These are phyloP conservation scores for Hololepta plana DNA, from an alignment of 2,888 invertebrate species.

Conservation along the genomic window DNA sequence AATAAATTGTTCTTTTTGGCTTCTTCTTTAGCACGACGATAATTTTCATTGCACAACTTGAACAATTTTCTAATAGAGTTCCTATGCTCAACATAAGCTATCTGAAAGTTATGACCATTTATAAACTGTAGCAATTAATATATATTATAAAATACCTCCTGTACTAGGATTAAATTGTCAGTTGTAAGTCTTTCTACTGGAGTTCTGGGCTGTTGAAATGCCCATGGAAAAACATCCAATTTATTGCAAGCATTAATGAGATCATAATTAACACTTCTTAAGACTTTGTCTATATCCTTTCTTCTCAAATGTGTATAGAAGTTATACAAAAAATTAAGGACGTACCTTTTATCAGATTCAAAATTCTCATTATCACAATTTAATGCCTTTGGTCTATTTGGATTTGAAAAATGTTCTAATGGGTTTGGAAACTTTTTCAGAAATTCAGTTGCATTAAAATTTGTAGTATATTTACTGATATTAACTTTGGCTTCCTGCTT, in stretches of 20 bases:
- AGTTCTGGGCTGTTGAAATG: slow-evolving; percentile 12
- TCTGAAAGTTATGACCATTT: slow-evolving; percentile 11
- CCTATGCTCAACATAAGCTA: slow-evolving; percentile 20
- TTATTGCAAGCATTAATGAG: slow-evolving; percentile 15
- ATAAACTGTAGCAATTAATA: slow-evolving; percentile 2
- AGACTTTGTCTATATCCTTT: slow-evolving; percentile 15
- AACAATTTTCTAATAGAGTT: slow-evolving; percentile 17
- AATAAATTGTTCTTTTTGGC: slow-evolving; percentile 20
- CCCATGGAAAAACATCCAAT: slow-evolving; percentile 15
- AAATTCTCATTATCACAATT: slow-evolving; percentile 8
- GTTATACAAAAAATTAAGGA: slow-evolving; percentile 17
- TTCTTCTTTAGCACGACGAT: slow-evolving; percentile 18
- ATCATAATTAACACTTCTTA: slow-evolving; percentile 14
- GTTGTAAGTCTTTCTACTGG: slow-evolving; percentile 9
- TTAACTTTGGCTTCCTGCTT: slow-evolving; percentile 14
- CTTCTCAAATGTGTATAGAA: slow-evolving; percentile 15
- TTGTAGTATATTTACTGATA: slow-evolving; percentile 13
- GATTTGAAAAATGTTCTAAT: slow-evolving; percentile 13
- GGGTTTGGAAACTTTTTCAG: slow-evolving; percentile 18
- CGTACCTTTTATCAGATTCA: slow-evolving; percentile 15
- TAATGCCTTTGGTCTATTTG: slow-evolving; percentile 12
- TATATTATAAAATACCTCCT: slow-evolving; percentile 16
- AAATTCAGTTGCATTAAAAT: slow-evolving; percentile 15
- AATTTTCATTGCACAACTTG: slow-evolving; percentile 16
- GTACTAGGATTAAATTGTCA: slow-evolving; percentile 17